phyloP scores from a whole-genome alignment of 2,888 invertebrate species.

The Himalopsyche tibetana region DNA sequence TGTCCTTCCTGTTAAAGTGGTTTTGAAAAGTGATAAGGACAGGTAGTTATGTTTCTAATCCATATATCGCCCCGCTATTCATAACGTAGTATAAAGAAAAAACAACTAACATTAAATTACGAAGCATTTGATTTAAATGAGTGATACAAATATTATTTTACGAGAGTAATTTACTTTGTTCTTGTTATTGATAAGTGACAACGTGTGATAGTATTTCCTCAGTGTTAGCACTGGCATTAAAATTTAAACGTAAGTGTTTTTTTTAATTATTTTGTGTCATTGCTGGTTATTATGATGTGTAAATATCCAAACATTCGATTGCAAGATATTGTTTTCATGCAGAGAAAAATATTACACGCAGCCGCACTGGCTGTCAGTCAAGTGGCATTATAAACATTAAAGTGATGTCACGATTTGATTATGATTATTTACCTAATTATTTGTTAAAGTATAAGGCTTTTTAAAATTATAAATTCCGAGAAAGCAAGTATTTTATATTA shows the following conservation, averaged over 20 bases:
- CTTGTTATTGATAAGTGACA: slow-evolving; percentile 20
- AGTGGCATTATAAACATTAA: not conserved
- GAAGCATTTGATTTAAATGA: not conserved
- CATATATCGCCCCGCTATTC: not conserved
- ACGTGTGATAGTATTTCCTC: not conserved
- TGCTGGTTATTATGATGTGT: not conserved
- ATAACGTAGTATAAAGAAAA: not conserved
- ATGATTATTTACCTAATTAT: too few relatives aligned
- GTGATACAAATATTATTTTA: not conserved
- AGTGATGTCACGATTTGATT: too few relatives aligned
- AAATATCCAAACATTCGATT: too few relatives aligned
- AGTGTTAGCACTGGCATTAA: not conserved
- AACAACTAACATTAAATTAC: not conserved
- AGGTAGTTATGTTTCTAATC: slow-evolving; percentile 23
- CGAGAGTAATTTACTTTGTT: not conserved
- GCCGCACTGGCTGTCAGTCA: slow-evolving; percentile 18
- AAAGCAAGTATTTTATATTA: too few relatives aligned
- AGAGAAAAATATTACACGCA: slow-evolving; percentile 17
- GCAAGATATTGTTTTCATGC: not conserved
- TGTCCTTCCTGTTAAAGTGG: slow-evolving; percentile 24
- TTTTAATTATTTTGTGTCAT: not conserved
- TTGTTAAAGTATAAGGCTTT: too few relatives aligned
- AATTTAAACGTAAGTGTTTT: not conserved
- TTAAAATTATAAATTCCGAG: too few relatives aligned
- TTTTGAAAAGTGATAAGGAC: slow-evolving; percentile 33